Conservation (phyloP, 2,113 vertebrate species). For the Colius striatus region DNA sequence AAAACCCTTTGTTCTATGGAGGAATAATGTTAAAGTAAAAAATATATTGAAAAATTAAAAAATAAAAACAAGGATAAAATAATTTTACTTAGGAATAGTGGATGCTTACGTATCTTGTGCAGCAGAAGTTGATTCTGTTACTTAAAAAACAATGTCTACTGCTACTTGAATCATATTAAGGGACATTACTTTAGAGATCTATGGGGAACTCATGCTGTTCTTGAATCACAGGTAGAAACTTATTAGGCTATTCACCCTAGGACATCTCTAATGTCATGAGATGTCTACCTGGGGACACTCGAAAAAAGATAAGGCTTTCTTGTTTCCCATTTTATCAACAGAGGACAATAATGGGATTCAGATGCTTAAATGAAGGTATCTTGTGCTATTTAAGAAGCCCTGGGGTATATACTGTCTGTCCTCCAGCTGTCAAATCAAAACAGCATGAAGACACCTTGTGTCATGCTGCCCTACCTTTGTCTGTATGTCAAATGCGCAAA, state of each 20-base stretch:
- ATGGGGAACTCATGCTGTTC: background rate
- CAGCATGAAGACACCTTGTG: background rate
- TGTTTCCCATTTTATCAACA: background rate
- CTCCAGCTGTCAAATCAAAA: background rate
- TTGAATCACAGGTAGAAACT: background rate
- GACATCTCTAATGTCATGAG: background rate
- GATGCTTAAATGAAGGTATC: background rate
- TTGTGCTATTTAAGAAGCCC: background rate
- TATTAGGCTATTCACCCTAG: background rate
- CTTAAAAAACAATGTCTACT: background rate
- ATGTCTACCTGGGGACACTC: background rate
- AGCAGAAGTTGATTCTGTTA: background rate
- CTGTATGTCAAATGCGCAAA: background rate
- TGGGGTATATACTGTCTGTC: background rate
- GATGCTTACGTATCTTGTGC: background rate
- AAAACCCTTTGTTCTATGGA: background rate
- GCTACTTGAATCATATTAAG: background rate
- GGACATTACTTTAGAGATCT: background rate
- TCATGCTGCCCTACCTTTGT: background rate
- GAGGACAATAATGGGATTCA: background rate
- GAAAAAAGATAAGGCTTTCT: background rate
- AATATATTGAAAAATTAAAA: background rate
- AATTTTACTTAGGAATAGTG: background rate
- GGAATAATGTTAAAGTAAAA: background rate
- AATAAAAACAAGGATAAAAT: fast-evolving